Conservation (phyloP, 2,113 vertebrate genomes). For the Calidris pugnax region DNA sequence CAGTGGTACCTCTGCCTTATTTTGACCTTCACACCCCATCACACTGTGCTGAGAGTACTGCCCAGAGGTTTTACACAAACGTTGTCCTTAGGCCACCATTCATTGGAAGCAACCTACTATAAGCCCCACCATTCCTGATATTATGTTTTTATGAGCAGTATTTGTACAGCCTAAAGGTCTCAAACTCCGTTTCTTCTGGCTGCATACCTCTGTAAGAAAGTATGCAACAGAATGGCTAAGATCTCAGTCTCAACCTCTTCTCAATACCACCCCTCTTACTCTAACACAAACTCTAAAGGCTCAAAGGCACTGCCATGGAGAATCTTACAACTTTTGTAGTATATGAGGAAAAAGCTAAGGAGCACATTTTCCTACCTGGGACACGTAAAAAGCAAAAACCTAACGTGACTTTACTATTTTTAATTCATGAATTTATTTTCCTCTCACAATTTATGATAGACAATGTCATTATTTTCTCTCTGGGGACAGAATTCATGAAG, state of each 20-base stretch:
- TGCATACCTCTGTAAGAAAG: not conserved
- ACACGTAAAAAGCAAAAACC: not conserved
- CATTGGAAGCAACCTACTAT: not conserved
- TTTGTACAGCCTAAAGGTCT: not conserved
- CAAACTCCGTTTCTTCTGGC: not conserved
- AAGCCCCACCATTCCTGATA: fast-evolving
- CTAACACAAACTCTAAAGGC: not conserved
- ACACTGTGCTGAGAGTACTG: not conserved
- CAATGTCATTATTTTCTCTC: not conserved
- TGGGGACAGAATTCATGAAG: not conserved
- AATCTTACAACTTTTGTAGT: not conserved
- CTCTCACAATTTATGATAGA: not conserved
- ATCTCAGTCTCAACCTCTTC: not conserved
- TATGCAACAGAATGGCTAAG: not conserved
- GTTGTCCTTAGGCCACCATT: not conserved
- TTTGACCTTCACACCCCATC: not conserved
- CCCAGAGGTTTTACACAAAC: not conserved
- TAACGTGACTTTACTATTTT: not conserved
- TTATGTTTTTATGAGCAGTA: not conserved
- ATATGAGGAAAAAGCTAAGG: not conserved
- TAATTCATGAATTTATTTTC: not conserved
- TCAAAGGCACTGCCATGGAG: not conserved
- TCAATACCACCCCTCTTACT: not conserved
- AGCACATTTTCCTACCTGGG: not conserved
- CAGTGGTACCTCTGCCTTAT: not conserved